phyloP scores from a whole-genome alignment of 2,888 invertebrate genomes.

The Apeira syringaria region DNA sequence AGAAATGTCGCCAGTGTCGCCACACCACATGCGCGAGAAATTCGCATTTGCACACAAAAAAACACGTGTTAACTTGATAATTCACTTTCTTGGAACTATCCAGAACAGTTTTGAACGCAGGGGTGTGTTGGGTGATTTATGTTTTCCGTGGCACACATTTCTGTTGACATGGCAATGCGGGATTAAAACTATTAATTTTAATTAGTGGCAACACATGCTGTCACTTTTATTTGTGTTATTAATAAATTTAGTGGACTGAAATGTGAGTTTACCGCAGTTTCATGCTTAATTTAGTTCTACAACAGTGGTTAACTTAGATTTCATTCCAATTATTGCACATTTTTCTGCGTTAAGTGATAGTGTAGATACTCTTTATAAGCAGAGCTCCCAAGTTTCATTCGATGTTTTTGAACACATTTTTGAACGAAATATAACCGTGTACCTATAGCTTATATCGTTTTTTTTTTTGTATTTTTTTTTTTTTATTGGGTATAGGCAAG shows the following conservation, averaged over 20 bases:
- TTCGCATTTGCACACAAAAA: conserved; percentile 51
- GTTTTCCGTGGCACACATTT: conserved; percentile 48
- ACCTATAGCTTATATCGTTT: too few species aligned
- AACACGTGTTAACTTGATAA: conserved; percentile 74
- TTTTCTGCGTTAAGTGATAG: too few species aligned
- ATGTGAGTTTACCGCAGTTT: too few species aligned
- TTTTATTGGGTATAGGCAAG: too few species aligned
- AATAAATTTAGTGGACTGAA: conserved; percentile 1
- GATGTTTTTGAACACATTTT: too few species aligned
- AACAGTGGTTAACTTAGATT: too few species aligned
- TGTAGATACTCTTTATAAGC: too few species aligned
- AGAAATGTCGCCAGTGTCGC: conserved; percentile 22
- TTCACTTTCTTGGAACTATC: conserved; percentile 65
- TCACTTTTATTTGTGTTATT: conserved; percentile 6
- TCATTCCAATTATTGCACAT: too few species aligned
- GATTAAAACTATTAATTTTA: conserved; percentile 42
- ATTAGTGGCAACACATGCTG: conserved; percentile 29
- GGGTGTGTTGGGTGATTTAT: conserved; percentile 54
- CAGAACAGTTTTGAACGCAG: conserved; percentile 36
- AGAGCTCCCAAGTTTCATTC: too few species aligned
- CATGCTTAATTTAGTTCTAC: too few species aligned
- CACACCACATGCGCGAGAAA: conserved; percentile 31
- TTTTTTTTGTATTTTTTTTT: too few species aligned
- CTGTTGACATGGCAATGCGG: conserved; percentile 45
- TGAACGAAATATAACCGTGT: too few species aligned